Conservation (phyloP, 1,140 invertebrate genomes). For the Neotoxoptera formosana region DNA sequence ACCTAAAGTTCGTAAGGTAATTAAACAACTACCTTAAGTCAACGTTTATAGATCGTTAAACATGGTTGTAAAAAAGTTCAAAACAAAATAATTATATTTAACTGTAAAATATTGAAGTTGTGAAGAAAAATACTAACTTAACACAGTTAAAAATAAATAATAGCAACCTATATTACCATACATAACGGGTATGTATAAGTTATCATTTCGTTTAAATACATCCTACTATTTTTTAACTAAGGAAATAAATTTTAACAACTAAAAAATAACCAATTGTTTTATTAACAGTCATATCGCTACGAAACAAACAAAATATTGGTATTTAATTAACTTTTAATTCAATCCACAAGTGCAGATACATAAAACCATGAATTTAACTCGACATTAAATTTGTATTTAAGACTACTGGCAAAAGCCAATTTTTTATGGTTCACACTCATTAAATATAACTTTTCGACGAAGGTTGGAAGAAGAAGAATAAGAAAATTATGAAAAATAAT, state of each 20-base stretch:
- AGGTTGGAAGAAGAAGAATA: no score
- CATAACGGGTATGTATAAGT: neutral
- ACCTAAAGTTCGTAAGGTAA: neutral
- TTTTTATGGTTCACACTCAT: neutral
- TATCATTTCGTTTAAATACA: neutral
- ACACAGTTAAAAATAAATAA: neutral
- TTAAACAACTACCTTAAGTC: neutral
- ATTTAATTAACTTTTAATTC: neutral
- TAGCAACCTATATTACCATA: neutral
- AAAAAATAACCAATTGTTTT: neutral
- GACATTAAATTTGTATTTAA: neutral
- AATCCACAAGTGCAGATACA: neutral
- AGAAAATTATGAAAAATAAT: no score
- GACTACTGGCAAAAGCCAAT: no score
- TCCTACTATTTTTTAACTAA: neutral
- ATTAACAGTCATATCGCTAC: neutral
- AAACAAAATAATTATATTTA: neutral
- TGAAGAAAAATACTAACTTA: neutral
- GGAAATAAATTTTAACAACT: neutral
- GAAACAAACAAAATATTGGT: neutral
- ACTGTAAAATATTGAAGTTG: neutral
- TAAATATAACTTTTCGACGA: neutral
- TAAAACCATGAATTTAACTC: conserved; percentile 43
- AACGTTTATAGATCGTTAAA: neutral
- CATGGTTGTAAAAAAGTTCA: neutral